Evolutionary conservation across 23 tunicate genomes (phyloP).

Genomic region (Oikopleura albicans): DNA sequence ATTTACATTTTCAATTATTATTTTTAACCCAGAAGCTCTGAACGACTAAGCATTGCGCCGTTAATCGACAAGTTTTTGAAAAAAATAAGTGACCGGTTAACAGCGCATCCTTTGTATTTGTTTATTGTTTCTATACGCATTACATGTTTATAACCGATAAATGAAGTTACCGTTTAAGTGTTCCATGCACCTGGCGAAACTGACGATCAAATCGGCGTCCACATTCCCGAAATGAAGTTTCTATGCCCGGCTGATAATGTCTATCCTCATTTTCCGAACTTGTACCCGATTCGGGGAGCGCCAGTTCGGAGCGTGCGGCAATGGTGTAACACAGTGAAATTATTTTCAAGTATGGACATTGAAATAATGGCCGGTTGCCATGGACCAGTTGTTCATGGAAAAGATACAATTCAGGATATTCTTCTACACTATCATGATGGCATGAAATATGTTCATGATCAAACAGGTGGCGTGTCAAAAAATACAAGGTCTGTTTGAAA

Average conservation of each 20-base stretch:
- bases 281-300: conserved; percentile 57
- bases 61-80: too few relatives aligned
- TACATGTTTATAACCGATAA: too few relatives aligned
- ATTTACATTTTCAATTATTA: too few relatives aligned
- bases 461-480: too few relatives aligned
- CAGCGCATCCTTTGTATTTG: too few relatives aligned
- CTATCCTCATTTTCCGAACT: conserved; percentile 57
- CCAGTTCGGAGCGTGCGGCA: conserved; percentile 26
- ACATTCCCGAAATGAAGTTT: conserved; percentile 43
- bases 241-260: conserved; percentile 56
- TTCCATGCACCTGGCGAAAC: conserved; percentile 80
- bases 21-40: too few relatives aligned
- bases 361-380: conserved; percentile 41
- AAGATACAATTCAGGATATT: conserved; percentile 24
- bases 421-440: conserved; percentile 45
- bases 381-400: conserved; percentile 32
- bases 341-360: conserved; percentile 24
- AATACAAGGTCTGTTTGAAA: too few relatives aligned
- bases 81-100: too few relatives aligned
- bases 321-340: conserved; percentile 42
- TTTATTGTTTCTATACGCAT: too few relatives aligned
- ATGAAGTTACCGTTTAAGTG: neutral
- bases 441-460: conserved; percentile 53
- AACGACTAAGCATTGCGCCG: too few relatives aligned
- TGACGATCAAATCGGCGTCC: conserved; percentile 51